phyloP scores from a whole-genome alignment of 2,888 invertebrate species.

The Athalia cordata region DNA sequence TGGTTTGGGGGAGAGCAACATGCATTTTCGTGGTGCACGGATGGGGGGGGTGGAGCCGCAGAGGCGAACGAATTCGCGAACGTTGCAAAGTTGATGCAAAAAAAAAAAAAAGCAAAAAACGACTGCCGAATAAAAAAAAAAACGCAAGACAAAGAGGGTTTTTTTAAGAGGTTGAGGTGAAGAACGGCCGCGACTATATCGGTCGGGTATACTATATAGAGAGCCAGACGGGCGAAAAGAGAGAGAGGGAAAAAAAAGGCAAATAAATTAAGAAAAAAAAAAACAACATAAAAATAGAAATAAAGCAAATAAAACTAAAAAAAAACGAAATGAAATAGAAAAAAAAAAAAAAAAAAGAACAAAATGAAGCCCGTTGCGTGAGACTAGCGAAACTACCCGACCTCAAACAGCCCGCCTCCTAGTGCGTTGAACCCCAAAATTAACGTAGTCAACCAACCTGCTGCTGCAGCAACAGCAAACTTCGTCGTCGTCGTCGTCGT shows the following conservation, averaged over 20 bases:
- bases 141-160: neutral
- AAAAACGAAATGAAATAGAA: neutral
- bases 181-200: slow-evolving; percentile 18
- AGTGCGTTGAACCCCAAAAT: slow-evolving; percentile 64
- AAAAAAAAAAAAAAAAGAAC: neutral
- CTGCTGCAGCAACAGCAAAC: slow-evolving; percentile 49
- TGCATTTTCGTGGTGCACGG: too few relatives aligned
- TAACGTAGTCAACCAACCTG: slow-evolving; percentile 56
- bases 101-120: too few relatives aligned
- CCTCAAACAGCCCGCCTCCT: slow-evolving; percentile 50
- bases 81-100: neutral
- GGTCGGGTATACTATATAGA: neutral
- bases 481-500: neutral
- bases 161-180: slow-evolving; percentile 31
- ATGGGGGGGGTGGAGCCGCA: neutral
- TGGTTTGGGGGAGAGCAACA: slow-evolving; percentile 6
- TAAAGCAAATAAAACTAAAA: neutral
- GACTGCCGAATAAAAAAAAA: neutral
- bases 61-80: slow-evolving; percentile 14
- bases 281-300: too few relatives aligned
- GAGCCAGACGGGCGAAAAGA: slow-evolving; percentile 41
- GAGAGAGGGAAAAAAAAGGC: slow-evolving; percentile 12
- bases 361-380: slow-evolving; percentile 57
- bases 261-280: neutral
- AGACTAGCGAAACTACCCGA: slow-evolving; percentile 52